phyloP scores from a whole-genome alignment of 35 echinoderm and acorn worm species.

The Apostichopus japonicus region DNA sequence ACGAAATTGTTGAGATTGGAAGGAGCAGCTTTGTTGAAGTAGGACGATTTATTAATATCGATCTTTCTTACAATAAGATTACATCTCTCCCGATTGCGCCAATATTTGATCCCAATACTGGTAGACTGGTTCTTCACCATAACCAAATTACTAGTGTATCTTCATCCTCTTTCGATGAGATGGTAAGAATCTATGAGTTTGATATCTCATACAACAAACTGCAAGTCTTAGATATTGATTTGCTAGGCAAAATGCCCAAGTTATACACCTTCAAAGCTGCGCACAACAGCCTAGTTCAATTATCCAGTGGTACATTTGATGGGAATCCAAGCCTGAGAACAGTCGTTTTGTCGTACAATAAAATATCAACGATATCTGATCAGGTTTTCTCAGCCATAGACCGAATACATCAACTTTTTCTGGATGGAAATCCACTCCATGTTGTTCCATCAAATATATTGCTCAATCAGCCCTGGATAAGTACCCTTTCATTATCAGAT shows the following conservation, averaged over 20 bases:
- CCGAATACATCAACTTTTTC: not conserved
- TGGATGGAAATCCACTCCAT: slow-evolving; percentile 40
- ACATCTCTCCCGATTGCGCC: not conserved
- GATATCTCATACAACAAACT: slow-evolving; percentile 20
- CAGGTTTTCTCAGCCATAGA: not conserved
- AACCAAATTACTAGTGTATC: not conserved
- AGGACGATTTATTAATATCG: not conserved
- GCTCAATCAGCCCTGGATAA: not conserved
- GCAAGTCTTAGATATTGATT: not conserved
- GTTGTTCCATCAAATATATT: slow-evolving; percentile 19
- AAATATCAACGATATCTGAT: not conserved
- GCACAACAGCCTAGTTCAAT: not conserved
- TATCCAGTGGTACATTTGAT: not conserved
- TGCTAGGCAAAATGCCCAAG: slow-evolving; percentile 35
- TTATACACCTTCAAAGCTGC: not conserved
- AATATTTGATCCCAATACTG: not conserved
- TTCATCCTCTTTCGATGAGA: slow-evolving; percentile 1
- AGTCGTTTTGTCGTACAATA: slow-evolving; percentile 41
- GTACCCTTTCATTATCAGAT: not conserved
- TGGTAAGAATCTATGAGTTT: slow-evolving; percentile 1
- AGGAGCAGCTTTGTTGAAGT: not conserved
- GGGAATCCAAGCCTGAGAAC: not conserved
- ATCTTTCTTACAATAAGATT: slow-evolving; percentile 22
- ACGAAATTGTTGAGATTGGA: slow-evolving; percentile 18
- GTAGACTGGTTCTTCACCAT: not conserved